phyloP scores from a whole-genome alignment of 2,888 invertebrate species.

The Stenolophus ochropezus region DNA sequence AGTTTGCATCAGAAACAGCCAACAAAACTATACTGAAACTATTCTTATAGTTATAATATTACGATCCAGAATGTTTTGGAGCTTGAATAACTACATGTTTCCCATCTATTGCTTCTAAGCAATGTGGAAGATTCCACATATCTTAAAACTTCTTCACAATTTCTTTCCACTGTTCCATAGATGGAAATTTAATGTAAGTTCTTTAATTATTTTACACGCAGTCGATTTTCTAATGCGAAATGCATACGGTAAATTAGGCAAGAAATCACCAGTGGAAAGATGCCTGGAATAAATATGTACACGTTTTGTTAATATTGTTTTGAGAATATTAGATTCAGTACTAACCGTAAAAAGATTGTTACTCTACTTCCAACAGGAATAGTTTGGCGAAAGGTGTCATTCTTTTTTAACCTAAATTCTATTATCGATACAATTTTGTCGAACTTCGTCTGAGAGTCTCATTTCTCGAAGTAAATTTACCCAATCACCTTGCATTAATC shows the following conservation, averaged over 20 bases:
- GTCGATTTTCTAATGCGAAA: constrained; percentile 61
- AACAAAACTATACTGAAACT: constrained; percentile 61
- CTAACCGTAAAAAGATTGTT: constrained; percentile 51
- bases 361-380: constrained; percentile 50
- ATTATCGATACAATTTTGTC: constrained; percentile 53
- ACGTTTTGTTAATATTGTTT: constrained; percentile 6
- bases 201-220: constrained; percentile 57
- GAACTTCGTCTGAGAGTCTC: no score
- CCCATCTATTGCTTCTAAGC: constrained; percentile 61
- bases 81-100: constrained; percentile 60
- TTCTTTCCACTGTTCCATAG: constrained; percentile 60
- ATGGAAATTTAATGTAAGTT: constrained; percentile 59
- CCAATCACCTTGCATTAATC: no score
- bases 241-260: constrained; percentile 56
- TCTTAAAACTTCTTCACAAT: constrained; percentile 49
- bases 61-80: constrained; percentile 59
- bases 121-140: constrained; percentile 63
- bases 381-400: no score
- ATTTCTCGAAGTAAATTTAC: no score
- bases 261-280: constrained; percentile 59
- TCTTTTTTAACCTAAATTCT: constrained; percentile 33
- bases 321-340: not conserved
- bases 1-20: no score
- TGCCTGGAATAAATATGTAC: no score
- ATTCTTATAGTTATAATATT: constrained; percentile 62